Percentiles rank a stretch among this genome's conserved stretches.
Conservation (phyloP, 1,140 invertebrate genomes). For the Apis mellifera region DNA sequence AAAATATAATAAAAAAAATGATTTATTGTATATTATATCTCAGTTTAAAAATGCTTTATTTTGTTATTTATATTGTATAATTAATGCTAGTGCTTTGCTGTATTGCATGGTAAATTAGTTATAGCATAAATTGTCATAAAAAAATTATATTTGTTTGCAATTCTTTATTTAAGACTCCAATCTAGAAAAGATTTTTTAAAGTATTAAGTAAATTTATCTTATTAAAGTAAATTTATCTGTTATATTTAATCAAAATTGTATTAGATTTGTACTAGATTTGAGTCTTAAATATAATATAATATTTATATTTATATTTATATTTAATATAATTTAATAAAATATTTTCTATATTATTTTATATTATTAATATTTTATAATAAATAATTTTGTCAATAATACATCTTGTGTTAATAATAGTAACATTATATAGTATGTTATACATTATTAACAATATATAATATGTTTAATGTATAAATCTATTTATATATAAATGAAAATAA, state of each 20-base stretch:
- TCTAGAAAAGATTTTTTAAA: neutral
- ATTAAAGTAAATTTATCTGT: neutral
- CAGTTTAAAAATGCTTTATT: slow-evolving; percentile 29
- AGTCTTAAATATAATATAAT: slow-evolving; percentile 15
- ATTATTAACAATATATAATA: slow-evolving; percentile 25
- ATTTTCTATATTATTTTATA: no score
- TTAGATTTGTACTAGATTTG: neutral
- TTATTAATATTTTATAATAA: neutral
- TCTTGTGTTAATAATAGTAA: neutral
- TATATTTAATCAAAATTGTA: neutral
- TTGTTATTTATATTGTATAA: slow-evolving; percentile 18
- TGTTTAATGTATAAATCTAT: slow-evolving; percentile 29
- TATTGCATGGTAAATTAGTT: slow-evolving; percentile 32
- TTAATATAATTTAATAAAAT: neutral
- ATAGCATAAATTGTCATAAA: slow-evolving; percentile 39
- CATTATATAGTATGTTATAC: neutral
- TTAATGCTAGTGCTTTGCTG: slow-evolving; percentile 49
- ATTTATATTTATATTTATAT: no score
- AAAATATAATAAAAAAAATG: neutral
- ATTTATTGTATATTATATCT: neutral
- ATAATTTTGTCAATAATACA: no score
- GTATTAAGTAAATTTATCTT: no score
- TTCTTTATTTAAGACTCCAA: slow-evolving; percentile 9
- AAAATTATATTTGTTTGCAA: slow-evolving; percentile 23
- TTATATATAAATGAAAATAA: neutral